Conservation (phyloP, 1,140 invertebrate species). For the Rhopalosiphum padi region DNA sequence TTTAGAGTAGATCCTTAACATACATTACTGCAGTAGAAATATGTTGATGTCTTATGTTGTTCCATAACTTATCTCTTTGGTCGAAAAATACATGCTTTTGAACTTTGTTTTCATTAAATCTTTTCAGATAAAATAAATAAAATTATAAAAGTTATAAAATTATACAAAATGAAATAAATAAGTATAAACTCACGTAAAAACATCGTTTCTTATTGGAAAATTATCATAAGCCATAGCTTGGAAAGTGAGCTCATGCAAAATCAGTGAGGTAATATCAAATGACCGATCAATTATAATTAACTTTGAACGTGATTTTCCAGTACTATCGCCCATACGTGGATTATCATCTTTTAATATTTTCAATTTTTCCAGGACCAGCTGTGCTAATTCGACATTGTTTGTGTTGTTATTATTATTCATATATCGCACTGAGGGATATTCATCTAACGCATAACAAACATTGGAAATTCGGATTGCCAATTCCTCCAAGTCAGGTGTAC, state of each 20-base stretch:
- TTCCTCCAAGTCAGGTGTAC: slow-evolving; percentile 82
- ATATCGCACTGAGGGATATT: slow-evolving; percentile 97
- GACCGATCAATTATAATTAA: slow-evolving; percentile 96
- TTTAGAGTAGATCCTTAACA: slow-evolving; percentile 61
- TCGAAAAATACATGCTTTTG: slow-evolving; percentile 95
- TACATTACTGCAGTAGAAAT: slow-evolving; percentile 97
- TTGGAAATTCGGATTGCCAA: slow-evolving; percentile 99
- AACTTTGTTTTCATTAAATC: slow-evolving; percentile 73
- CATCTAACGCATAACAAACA: slow-evolving; percentile 97
- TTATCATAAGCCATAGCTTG: slow-evolving; percentile 99
- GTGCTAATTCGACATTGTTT: slow-evolving; percentile 82
- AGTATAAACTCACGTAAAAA: slow-evolving; percentile 81
- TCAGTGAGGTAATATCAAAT: slow-evolving; percentile 96
- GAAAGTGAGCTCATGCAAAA: slow-evolving; percentile 96
- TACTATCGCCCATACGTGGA: slow-evolving; percentile 98
- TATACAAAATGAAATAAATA: slow-evolving; percentile 53
- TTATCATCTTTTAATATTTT: slow-evolving; percentile 99
- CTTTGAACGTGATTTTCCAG: slow-evolving; percentile 93
- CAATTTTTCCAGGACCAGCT: slow-evolving; percentile 88
- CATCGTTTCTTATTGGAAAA: slow-evolving; percentile 97
- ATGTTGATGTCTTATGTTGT: slow-evolving; percentile 95
- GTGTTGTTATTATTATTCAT: slow-evolving; percentile 86
- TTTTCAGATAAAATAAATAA: slow-evolving; percentile 62
- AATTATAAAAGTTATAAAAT: neutral
- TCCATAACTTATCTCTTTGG: slow-evolving; percentile 99